These are phyloP conservation scores for Heliornis fulica DNA, from an alignment of 2,113 vertebrate species.

Conservation along the genomic window DNA sequence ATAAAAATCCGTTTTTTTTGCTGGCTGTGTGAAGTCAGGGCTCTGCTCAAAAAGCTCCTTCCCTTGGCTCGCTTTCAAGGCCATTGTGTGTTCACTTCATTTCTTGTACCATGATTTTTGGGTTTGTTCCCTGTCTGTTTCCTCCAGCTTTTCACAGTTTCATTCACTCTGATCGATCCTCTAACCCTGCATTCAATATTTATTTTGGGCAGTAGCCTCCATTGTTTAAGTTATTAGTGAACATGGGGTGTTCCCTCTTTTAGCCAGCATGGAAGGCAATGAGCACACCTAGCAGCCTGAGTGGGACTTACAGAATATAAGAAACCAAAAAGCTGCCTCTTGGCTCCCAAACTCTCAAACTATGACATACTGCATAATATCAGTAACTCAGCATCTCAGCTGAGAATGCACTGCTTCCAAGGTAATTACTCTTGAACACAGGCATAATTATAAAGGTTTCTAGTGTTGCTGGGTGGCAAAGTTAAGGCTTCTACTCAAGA, in stretches of 20 bases:
- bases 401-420: background rate
- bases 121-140: background rate
- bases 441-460: background rate
- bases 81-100: background rate
- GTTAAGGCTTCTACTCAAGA: background rate
- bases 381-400: background rate
- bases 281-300: background rate
- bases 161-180: background rate
- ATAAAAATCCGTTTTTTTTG: background rate
- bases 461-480: background rate
- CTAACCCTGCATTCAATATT: background rate
- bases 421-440: background rate
- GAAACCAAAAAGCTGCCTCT: background rate
- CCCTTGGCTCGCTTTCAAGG: slow-evolving; percentile 9
- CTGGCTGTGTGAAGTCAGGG: background rate
- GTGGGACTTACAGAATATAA: background rate
- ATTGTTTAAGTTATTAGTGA: background rate
- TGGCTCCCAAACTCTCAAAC: background rate
- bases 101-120: background rate
- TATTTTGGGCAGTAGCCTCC: background rate
- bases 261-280: background rate
- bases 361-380: background rate
- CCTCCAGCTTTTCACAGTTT: background rate
- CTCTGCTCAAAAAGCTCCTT: background rate
- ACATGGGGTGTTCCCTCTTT: background rate